Conservation (phyloP, 64 coral and sea anemone genomes). For the Orbicella faveolata region DNA sequence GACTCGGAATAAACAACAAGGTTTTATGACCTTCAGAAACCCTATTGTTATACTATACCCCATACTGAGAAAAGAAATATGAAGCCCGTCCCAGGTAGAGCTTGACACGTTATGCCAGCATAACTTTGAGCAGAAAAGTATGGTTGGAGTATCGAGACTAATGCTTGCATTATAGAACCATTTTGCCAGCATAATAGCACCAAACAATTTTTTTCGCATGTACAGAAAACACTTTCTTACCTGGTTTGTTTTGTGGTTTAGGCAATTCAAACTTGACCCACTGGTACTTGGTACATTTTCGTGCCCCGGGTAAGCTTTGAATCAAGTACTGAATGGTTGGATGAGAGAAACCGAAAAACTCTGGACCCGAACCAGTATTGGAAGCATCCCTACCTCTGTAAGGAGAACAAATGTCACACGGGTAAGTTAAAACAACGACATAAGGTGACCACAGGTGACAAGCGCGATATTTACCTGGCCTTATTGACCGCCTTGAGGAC, state of each 20-base stretch:
- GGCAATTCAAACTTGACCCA: conserved; percentile 99
- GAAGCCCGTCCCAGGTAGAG: no score
- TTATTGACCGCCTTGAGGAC: conserved; percentile 96
- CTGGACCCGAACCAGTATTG: conserved; percentile 96
- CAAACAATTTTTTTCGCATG: not conserved
- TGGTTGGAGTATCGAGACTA: no score
- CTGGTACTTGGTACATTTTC: conserved; percentile 98
- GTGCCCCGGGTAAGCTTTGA: conserved; percentile 84
- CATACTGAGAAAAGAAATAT: no score
- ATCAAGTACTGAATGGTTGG: conserved; percentile 98
- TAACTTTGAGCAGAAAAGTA: no score
- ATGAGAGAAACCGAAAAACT: conserved; percentile 99
- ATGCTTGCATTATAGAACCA: not conserved
- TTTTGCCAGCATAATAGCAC: no score
- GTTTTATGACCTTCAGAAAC: no score
- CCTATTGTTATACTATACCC: no score
- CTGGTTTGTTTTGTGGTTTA: conserved; percentile 86
- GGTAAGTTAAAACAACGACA: not conserved
- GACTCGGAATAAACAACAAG: no score
- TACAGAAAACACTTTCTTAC: not conserved
- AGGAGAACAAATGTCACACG: not conserved
- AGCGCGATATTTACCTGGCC: conserved; percentile 63
- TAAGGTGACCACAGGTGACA: not conserved
- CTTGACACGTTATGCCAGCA: no score
- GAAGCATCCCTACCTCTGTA: conserved; percentile 91